Percentiles rank a stretch among this genome's conserved stretches.
Evolutionary conservation across 1,140 invertebrate species (phyloP).

Genomic region (Drosophila ambigua): DNA sequence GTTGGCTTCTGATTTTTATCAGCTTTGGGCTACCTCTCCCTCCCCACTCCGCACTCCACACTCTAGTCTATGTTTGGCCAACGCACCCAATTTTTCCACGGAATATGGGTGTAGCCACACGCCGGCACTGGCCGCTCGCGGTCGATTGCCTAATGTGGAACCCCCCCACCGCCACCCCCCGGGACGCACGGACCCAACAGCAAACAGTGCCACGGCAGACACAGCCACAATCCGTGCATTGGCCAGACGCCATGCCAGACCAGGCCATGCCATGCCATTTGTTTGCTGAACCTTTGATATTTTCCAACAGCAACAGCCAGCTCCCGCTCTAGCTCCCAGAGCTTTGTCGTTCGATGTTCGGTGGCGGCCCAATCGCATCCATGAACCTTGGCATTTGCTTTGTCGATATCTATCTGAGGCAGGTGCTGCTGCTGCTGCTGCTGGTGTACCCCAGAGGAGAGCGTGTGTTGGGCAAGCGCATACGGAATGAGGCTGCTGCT

Average conservation of each 20-base stretch:
- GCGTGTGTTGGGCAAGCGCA: conserved; percentile 3
- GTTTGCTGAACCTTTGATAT: conserved; percentile 79
- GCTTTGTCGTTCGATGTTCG: conserved; percentile 12
- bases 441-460: background rate
- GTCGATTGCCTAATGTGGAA: conserved; percentile 53
- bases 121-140: background rate
- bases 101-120: conserved; percentile 63
- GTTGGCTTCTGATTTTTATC: conserved; percentile 72
- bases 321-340: conserved; percentile 1
- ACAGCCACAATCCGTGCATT: conserved; percentile 53
- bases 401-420: conserved; percentile 32
- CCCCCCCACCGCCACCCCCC: background rate
- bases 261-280: conserved; percentile 47
- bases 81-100: conserved; percentile 75
- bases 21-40: background rate
- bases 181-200: conserved; percentile 24
- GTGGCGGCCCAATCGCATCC: conserved; percentile 1
- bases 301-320: conserved; percentile 45
- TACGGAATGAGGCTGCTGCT: conserved; percentile 7
- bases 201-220: conserved; percentile 45
- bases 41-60: conserved; percentile 17
- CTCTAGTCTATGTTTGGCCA: conserved; percentile 64
- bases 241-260: conserved; percentile 37
- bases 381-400: conserved; percentile 68
- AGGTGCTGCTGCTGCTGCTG: conserved; percentile 19